These are phyloP conservation scores for Muscicapa striata DNA, from an alignment of 2,797 vertebrate species.

Conservation along the genomic window DNA sequence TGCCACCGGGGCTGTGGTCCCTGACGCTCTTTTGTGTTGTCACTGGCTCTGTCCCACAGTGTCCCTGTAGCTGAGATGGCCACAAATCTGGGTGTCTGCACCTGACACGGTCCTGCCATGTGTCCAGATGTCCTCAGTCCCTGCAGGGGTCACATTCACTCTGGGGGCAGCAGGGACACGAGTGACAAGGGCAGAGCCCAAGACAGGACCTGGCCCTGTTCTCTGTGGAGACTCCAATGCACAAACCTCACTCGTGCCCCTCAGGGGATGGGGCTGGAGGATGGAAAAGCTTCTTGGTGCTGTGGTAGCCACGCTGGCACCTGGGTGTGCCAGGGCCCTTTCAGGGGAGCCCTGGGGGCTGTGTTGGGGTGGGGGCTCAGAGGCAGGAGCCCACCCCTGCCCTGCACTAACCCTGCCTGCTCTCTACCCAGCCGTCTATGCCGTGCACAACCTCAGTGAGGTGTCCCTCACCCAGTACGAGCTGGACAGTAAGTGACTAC, in stretches of 20 bases:
- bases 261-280: not conserved
- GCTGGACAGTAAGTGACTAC: constrained; percentile 91
- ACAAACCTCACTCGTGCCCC: accelerated
- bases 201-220: accelerated
- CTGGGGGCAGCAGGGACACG: not conserved
- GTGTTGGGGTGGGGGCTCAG: not conserved
- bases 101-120: accelerated
- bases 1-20: not conserved
- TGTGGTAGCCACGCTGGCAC: not conserved
- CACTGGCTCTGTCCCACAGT: not conserved
- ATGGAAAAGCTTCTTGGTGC: not conserved
- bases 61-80: not conserved
- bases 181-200: not conserved
- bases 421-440: constrained; percentile 84
- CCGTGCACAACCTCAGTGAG: constrained; percentile 91
- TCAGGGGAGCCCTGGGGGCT: not conserved
- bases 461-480: constrained; percentile 95
- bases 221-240: accelerated
- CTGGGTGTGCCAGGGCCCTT: not conserved
- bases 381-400: not conserved
- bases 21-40: accelerated
- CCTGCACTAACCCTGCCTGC: constrained; percentile 34
- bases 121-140: not conserved
- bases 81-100: accelerated
- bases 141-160: accelerated